Conservation (phyloP, 2,797 vertebrate genomes). For the Anniella stebbinsi region DNA sequence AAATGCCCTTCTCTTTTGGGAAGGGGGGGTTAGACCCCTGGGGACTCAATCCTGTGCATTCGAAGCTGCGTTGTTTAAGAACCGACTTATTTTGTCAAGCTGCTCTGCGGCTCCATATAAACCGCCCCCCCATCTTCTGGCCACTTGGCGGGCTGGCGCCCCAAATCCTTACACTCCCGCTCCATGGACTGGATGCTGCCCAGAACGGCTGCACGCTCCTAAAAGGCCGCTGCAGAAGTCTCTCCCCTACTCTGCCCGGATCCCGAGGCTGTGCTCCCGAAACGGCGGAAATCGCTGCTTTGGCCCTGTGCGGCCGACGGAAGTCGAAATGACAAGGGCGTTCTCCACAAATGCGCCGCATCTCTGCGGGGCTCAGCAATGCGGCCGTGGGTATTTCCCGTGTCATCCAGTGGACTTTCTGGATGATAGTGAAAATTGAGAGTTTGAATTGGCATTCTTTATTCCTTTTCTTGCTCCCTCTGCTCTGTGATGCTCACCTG, state of each 20-base stretch:
- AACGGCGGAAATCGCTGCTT: background rate
- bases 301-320: background rate
- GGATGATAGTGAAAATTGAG: no score
- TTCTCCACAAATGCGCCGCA: background rate
- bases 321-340: no score
- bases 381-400: no score
- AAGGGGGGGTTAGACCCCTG: background rate
- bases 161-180: no score
- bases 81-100: background rate
- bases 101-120: background rate
- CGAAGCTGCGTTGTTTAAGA: no score
- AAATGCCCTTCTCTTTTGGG: constrained; percentile 44
- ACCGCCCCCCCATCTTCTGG: background rate
- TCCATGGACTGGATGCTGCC: background rate
- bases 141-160: background rate
- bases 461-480: background rate
- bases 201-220: background rate
- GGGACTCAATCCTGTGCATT: constrained; percentile 33
- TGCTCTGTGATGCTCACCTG: no score
- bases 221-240: no score
- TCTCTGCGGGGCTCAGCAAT: background rate
- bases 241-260: no score
- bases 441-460: background rate
- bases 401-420: background rate
- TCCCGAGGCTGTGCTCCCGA: no score